phyloP scores from a whole-genome alignment of 2,797 vertebrate species.

The Epinephelus malabaricus region DNA sequence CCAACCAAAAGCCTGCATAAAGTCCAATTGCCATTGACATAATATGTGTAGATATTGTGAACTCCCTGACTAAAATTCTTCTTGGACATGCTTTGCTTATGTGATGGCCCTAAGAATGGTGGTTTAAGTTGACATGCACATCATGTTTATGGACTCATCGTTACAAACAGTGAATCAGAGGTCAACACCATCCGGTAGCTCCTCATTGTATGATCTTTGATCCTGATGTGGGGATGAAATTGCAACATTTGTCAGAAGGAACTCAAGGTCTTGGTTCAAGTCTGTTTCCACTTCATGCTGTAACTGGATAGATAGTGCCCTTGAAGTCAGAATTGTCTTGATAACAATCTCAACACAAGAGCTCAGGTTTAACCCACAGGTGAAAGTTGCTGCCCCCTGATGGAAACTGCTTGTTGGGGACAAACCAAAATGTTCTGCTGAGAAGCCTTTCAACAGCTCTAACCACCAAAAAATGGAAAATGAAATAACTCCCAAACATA shows the following conservation, averaged over 20 bases:
- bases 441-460: slow-evolving; percentile 3
- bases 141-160: background rate
- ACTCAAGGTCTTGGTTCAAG: slow-evolving; percentile 9
- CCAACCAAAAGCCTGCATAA: too few relatives aligned
- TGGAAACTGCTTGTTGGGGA: slow-evolving; percentile 10
- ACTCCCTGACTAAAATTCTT: background rate
- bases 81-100: background rate
- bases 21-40: background rate
- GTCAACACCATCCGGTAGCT: slow-evolving; percentile 17
- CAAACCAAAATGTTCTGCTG: slow-evolving; percentile 11
- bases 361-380: slow-evolving; percentile 40
- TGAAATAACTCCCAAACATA: background rate
- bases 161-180: slow-evolving; percentile 11
- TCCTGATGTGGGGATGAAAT: slow-evolving; percentile 18
- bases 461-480: background rate
- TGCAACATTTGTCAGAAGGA: slow-evolving; percentile 22
- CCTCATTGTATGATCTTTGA: slow-evolving; percentile 12
- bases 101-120: background rate
- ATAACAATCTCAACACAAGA: slow-evolving; percentile 42
- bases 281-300: slow-evolving; percentile 14
- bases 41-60: background rate
- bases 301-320: slow-evolving; percentile 24
- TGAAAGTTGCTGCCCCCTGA: slow-evolving; percentile 9
- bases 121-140: slow-evolving; percentile 13
- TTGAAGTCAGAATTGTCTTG: slow-evolving; percentile 18